Evolutionary conservation across 2,797 vertebrate genomes (phyloP), one percentile per base, ranked within the genome.

Genomic region (Bradypodion ventrale): DNA sequence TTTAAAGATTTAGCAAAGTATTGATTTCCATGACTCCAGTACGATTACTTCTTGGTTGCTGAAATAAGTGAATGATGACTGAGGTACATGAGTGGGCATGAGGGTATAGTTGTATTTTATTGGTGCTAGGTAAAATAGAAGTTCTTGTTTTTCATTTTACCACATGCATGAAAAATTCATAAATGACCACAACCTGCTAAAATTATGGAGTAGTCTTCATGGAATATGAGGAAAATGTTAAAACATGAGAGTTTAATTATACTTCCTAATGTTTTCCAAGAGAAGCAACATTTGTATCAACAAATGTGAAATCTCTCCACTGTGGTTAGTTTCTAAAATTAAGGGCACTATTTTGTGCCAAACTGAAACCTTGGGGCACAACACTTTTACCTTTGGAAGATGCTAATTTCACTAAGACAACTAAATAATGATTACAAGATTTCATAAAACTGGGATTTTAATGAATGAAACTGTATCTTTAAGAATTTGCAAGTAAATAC

Each of bases 311-410:
- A 42, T 75, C 72, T 87, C 81, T 3, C 62, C 25, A 49, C 42
- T 23, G 0, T 16, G 70, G 82, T 78, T 0, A 0, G 62, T 21
- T 7, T 35, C 0, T 0, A 69, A 0, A 27, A 62, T 2, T 7
- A 56, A 60, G 68, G 40, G 74, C 78, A 68, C 83, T 37, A 0
- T 69, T 60, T 75, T 27, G 84, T 85, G 72, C 83, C 72, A 5
- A 5, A 1, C 62, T 2, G 13, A 63, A 82, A 78, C 25, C 80
- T 59, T 78, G 42, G 5, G 35, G 15, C 40, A 37, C 46, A 80
- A 66, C 27, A 0, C 23, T 42, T 73, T 83, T 46, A 35, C 29
- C 5, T 21, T 42, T 13, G 25, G n/a, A 75, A 84, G 49, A 88
- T 25, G 12, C 49, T 75, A 69, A 70, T 75, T 76, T n/a, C 29